Conservation (phyloP, 2,113 vertebrate genomes). For the Takifugu bimaculatus region DNA sequence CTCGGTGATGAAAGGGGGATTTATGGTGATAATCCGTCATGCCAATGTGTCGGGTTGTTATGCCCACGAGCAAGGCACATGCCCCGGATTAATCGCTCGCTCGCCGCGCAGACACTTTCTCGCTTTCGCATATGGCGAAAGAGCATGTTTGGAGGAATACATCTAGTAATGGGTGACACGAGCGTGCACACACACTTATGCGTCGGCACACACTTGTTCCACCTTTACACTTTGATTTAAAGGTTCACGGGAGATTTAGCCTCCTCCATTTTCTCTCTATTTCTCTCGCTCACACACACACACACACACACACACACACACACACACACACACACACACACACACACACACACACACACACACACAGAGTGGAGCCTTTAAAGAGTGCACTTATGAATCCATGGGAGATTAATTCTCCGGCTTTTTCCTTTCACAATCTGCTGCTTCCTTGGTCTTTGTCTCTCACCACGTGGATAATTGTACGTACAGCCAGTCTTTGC, state of each 20-base stretch:
- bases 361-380: slow-evolving; percentile 34
- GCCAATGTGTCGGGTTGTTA: slow-evolving; percentile 19
- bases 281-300: slow-evolving; percentile 9
- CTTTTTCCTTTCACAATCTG: slow-evolving; percentile 24
- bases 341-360: slow-evolving; percentile 14
- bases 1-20: slow-evolving; percentile 35
- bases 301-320: slow-evolving; percentile 17
- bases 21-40: slow-evolving; percentile 49
- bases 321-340: too few species aligned
- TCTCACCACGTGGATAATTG: slow-evolving; percentile 2
- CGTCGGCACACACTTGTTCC: slow-evolving; percentile 23
- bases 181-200: slow-evolving; percentile 6
- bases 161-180: not conserved
- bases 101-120: slow-evolving; percentile 16
- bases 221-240: slow-evolving; percentile 39
- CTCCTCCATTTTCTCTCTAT: slow-evolving; percentile 16
- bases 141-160: slow-evolving; percentile 10
- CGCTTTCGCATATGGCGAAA: slow-evolving; percentile 3
- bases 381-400: slow-evolving; percentile 41
- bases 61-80: slow-evolving; percentile 54
- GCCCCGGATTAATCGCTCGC: slow-evolving; percentile 32
- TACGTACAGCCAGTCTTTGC: slow-evolving; percentile 2
- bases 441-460: slow-evolving; percentile 8
- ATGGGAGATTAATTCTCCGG: slow-evolving; percentile 42
- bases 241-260: slow-evolving; percentile 39